These are phyloP conservation scores for Empis stercorea DNA, from an alignment of 2,888 invertebrate genomes.

Conservation along the genomic window DNA sequence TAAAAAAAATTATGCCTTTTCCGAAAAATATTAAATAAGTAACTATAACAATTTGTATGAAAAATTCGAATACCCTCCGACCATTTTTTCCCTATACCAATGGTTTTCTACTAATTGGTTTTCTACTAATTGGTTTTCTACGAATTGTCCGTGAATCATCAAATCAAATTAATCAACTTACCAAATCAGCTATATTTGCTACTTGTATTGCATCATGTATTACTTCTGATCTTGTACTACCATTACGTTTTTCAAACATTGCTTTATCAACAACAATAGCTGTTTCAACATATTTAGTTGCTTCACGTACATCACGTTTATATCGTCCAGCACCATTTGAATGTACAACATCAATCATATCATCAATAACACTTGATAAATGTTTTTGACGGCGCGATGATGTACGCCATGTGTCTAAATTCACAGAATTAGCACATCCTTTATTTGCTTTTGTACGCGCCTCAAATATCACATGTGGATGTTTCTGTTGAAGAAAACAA, in stretches of 20 bases:
- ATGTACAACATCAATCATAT: constrained; percentile 28
- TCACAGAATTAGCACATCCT: constrained; percentile 75
- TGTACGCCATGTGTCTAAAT: constrained; percentile 57
- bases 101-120: no score
- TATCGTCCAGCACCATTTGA: constrained; percentile 37
- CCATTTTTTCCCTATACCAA: no score
- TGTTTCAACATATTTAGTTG: constrained; percentile 90
- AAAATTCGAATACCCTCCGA: no score
- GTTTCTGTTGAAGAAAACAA: constrained; percentile 93
- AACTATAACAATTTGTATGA: no score
- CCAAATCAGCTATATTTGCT: constrained; percentile 94
- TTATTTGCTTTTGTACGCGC: constrained; percentile 82
- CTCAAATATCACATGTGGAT: constrained; percentile 96
- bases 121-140: no score
- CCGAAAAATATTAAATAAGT: no score
- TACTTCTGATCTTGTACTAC: constrained; percentile 74
- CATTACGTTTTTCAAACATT: constrained; percentile 88
- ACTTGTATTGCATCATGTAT: constrained; percentile 94
- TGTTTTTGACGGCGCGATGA: constrained; percentile 48
- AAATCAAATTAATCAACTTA: constrained; percentile 38
- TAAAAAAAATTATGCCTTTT: no score
- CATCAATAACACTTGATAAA: constrained; percentile 29
- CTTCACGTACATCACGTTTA: constrained; percentile 72
- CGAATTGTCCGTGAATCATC: no score
- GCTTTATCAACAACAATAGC: constrained; percentile 92